Evolutionary conservation across 2,113 vertebrate species (phyloP), one percentile per base, ranked within the genome.

Genomic region (Conger conger): DNA sequence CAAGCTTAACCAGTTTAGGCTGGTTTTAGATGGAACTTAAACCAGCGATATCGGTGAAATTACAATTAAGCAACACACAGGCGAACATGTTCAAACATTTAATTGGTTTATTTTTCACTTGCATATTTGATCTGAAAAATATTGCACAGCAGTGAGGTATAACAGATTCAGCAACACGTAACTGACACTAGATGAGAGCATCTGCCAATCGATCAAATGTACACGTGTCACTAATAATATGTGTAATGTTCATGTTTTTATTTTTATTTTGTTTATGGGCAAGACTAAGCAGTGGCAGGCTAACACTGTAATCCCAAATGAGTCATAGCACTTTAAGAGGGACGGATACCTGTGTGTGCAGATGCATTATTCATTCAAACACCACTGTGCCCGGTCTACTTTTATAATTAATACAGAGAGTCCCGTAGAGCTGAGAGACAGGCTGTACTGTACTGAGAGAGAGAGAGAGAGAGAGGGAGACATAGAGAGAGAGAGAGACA

Each of bases 341-440:
- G 42, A 40, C 15, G 50, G n/a, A 80, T 53, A 80, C 38, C 42
- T 63, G 23, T 8, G 18, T 60, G 53, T 63, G 54, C 37, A 1
- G 30, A 82, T 82, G 42, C 54, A 60, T 82, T 82, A 60, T 82
- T 82, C 79, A 80, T 80, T 53, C 23, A 53, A 80, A 53, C 42
- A 42, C 38, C 36, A n/a, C 27, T 80, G 45, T 30, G n/a, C 45
- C 1, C 15, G 15, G 79, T 13, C 40, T 80, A 20, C 79, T 30
- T 80, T 53, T n/a, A 53, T 80, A 80, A 80, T 80, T 50, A 16
- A 80, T 53, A 53, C 79, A 23, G 30, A 45, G 42, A 45, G 79
- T 30, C 40, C 30, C 36, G 33, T n/a, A 30, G 45, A 50, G 45
- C 40, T 42, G 9, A 23, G 45, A 73, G 68, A 27, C 54, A 42